Conservation (phyloP, 92 coral and sea anemone genomes). For the Pocillopora grandis region DNA sequence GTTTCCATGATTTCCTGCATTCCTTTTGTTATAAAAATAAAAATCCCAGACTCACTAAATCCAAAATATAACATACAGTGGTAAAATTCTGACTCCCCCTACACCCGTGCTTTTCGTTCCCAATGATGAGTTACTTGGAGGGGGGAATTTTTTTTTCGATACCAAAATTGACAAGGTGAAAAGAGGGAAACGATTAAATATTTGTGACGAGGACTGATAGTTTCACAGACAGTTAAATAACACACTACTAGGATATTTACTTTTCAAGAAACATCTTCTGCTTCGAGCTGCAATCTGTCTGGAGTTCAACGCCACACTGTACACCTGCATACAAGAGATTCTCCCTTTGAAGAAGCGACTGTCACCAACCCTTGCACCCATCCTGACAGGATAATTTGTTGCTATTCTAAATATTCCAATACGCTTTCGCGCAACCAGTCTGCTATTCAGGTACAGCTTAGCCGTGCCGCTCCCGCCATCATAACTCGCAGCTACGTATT, state of each 20-base stretch:
- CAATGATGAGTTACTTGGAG: no score
- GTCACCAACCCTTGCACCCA: constrained; percentile 65
- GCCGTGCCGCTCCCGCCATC: constrained; percentile 52
- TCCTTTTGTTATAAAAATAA: no score
- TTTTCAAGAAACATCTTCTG: constrained; percentile 57
- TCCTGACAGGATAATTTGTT: constrained; percentile 56
- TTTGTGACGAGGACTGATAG: no score
- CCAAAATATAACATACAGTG: no score
- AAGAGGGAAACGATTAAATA: no score
- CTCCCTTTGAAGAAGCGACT: constrained; percentile 60
- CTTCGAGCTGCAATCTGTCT: constrained; percentile 48
- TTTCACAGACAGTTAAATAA: no score
- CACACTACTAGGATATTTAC: constrained; percentile 1
- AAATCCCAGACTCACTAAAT: no score
- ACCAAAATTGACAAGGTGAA: no score
- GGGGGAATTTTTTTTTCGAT: no score
- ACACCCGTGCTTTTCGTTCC: no score
- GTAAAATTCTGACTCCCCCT: no score
- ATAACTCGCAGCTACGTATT: constrained; percentile 66
- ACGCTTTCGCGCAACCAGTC: constrained; percentile 46
- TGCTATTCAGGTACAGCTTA: constrained; percentile 51
- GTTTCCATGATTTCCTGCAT: no score
- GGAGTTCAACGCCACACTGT: constrained; percentile 45
- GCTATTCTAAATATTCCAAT: constrained; percentile 49
- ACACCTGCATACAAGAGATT: constrained; percentile 69